These are phyloP conservation scores for Tubulanus polymorphus DNA, from an alignment of 2,888 invertebrate species.

Conservation along the genomic window DNA sequence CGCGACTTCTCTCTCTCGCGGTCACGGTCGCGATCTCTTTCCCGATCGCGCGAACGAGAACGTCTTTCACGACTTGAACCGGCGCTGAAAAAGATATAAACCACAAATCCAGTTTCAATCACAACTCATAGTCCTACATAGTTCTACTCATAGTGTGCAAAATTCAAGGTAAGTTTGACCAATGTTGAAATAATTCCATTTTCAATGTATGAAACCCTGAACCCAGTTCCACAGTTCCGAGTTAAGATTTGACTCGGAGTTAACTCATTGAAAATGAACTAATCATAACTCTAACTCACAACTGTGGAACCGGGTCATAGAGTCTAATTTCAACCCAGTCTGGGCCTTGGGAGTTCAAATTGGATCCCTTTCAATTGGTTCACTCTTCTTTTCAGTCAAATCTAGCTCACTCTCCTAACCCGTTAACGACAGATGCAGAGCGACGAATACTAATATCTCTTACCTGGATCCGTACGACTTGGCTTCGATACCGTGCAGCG, in stretches of 20 bases:
- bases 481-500: conserved; percentile 92
- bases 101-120: neutral
- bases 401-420: neutral
- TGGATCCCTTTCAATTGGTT: conserved; percentile 8
- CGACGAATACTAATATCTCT: conserved; percentile 13
- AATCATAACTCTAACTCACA: too few relatives aligned
- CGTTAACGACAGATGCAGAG: neutral
- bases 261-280: too few relatives aligned
- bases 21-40: conserved; percentile 61
- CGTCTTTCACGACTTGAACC: conserved; percentile 62
- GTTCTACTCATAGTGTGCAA: too few relatives aligned
- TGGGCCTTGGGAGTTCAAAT: conserved; percentile 5
- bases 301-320: too few relatives aligned
- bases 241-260: too few relatives aligned
- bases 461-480: conserved; percentile 78
- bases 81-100: conserved; percentile 22
- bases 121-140: too few relatives aligned
- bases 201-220: too few relatives aligned
- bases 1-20: conserved; percentile 46
- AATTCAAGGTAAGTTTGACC: too few relatives aligned
- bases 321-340: too few relatives aligned
- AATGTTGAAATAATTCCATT: too few relatives aligned
- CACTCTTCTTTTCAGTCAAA: neutral
- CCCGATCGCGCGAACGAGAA: conserved; percentile 74
- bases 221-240: too few relatives aligned